These are phyloP conservation scores for Zosterops borbonicus DNA, from an alignment of 2,113 vertebrate species.

Conservation along the genomic window DNA sequence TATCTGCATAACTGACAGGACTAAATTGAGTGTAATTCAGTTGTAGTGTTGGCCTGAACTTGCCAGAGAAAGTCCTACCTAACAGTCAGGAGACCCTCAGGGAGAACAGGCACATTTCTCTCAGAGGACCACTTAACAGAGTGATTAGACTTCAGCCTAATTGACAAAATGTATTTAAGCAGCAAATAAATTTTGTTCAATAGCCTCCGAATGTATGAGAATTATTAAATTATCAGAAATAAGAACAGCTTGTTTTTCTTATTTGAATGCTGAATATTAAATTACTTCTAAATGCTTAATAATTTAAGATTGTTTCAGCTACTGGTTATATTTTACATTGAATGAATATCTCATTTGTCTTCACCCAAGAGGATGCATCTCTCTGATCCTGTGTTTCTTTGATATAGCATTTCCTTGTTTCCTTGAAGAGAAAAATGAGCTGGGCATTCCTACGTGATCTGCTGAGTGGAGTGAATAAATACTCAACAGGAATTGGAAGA, in stretches of 20 bases:
- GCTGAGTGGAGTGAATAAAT: conserved; percentile 86
- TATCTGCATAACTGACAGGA: not conserved
- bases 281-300: not conserved
- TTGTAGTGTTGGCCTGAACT: not conserved
- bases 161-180: not conserved
- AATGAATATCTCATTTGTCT: not conserved
- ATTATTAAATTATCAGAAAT: not conserved
- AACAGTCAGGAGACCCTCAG: not conserved
- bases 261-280: not conserved
- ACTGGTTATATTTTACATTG: not conserved
- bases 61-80: not conserved
- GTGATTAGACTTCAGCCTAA: not conserved
- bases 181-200: not conserved
- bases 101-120: not conserved
- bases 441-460: conserved; percentile 83
- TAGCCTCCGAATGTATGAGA: not conserved
- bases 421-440: conserved; percentile 77
- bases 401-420: conserved; percentile 29
- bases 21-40: not conserved
- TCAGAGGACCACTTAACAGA: not conserved
- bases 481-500: conserved; percentile 84
- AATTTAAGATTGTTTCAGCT: not conserved
- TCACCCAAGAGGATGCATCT: not conserved
- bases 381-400: conserved; percentile 42
- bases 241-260: not conserved